A percentile compares a stretch with the other conserved stretches of the same genome.
Conservation (phyloP, 2,797 vertebrate species). For the Trichosurus vulpecula region DNA sequence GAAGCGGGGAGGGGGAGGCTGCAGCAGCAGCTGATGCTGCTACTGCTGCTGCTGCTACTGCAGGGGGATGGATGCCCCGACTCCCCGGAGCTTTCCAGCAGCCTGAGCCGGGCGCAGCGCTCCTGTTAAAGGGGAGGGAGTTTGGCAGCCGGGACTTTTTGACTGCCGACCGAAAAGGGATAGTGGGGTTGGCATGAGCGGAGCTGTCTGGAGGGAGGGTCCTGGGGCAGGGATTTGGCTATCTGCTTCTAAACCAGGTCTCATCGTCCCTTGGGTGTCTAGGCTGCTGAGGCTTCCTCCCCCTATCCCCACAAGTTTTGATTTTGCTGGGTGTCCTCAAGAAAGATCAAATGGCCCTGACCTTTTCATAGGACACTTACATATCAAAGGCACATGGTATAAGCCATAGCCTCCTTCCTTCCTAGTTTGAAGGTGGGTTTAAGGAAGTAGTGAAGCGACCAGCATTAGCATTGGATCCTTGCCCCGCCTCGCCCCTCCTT, state of each 20-base stretch:
- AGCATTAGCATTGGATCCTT: too few species aligned
- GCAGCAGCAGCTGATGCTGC: background rate
- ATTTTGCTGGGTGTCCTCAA: background rate
- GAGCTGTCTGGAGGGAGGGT: background rate
- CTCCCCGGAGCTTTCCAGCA: background rate
- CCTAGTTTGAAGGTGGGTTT: background rate
- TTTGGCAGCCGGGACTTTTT: constrained; percentile 43
- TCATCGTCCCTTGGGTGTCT: background rate
- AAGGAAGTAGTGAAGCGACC: background rate
- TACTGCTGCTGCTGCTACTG: background rate
- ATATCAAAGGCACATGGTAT: background rate
- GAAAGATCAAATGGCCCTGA: background rate
- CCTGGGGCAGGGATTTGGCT: background rate
- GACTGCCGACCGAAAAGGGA: constrained; percentile 54
- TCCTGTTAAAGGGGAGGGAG: constrained; percentile 60
- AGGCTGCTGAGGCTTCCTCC: too few species aligned
- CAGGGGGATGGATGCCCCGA: background rate
- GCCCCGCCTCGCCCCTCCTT: background rate
- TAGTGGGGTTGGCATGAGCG: background rate
- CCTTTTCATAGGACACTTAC: background rate
- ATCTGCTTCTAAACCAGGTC: background rate
- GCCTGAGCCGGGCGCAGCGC: background rate
- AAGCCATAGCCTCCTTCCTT: background rate
- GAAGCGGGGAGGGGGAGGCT: background rate
- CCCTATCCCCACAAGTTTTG: background rate